Evolutionary conservation across 2,113 vertebrate genomes (phyloP).

Genomic region (Osmerus eperlanus): DNA sequence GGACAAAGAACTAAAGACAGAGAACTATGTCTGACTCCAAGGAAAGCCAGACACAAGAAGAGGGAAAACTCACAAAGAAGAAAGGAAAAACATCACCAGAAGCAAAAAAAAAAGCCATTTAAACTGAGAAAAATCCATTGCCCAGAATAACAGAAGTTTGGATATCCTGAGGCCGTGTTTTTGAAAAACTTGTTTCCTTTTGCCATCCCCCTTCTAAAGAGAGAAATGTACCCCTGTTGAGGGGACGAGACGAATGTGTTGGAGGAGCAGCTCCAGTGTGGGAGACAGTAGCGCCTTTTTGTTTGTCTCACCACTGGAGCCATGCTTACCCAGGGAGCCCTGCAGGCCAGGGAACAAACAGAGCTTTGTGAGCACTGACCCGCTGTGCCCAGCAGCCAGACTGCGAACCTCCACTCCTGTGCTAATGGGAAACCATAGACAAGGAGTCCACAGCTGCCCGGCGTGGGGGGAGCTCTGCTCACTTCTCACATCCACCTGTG

Average conservation of each 20-base stretch:
- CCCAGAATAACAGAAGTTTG: constrained; percentile 59
- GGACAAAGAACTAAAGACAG: constrained; percentile 37
- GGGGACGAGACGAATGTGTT: constrained; percentile 59
- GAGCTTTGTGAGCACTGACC: constrained; percentile 73
- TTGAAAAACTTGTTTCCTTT: constrained; percentile 55
- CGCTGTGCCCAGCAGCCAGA: constrained; percentile 64
- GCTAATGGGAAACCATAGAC: constrained; percentile 66
- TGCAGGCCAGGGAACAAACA: constrained; percentile 79
- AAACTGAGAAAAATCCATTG: constrained; percentile 45
- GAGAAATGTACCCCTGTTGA: constrained; percentile 60
- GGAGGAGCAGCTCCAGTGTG: constrained; percentile 54
- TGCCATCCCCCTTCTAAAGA: constrained; percentile 55
- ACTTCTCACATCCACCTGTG: constrained; percentile 60
- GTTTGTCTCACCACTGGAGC: constrained; percentile 65
- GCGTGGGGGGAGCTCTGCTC: constrained; percentile 27
- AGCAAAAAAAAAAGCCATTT: constrained; percentile 51
- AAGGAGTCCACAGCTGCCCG: constrained; percentile 46
- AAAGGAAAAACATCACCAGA: constrained; percentile 42
- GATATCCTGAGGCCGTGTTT: constrained; percentile 64
- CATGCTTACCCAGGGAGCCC: constrained; percentile 78
- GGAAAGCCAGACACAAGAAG: constrained; percentile 46
- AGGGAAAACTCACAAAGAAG: constrained; percentile 39
- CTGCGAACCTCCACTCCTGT: constrained; percentile 61
- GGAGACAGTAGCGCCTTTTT: constrained; percentile 66
- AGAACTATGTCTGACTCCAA: constrained; percentile 35